Base-by-base conservation (phyloP, 2,113 vertebrate genomes). In the Pachyramphus minor region DNA sequence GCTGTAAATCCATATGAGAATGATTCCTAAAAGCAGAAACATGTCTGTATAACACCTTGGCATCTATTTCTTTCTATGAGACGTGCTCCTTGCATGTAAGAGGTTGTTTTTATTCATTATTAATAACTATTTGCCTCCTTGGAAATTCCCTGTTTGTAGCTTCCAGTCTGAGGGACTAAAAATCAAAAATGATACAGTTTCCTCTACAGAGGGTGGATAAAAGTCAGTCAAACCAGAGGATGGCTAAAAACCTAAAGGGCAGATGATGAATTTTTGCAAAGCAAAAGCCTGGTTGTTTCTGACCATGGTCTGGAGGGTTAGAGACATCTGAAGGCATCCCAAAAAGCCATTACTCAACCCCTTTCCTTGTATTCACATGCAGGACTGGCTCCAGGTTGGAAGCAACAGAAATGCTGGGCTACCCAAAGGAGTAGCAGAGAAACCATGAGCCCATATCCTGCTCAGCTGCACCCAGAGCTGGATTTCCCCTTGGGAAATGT, bases 91-190 rank as follows among this genome's bases (percentile, higher is more conserved):
- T 90, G 76, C 56, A 75, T 85, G 49, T 49, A 89, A 95, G 67
- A 89, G 35, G 66, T 87, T 84, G 67, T 24, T 94, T 96, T 94
- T 92, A 91, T 93, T 94, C 91, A 89, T 97, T 95, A 96, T 96
- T 96, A 85, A 96, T 89, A 90, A 60, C 27, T 24, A 17, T 53
- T 95, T 95, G 41, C 44, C 39, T 89, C 24, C 15, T 85, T 82
- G 63, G 49, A 93, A 83, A 62, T 82, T 91, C 73, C 42, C 62
- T 83, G n/a, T 68, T 84, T 94, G 66, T 74, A 72, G 25, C 77
- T 93, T 80, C 77, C 33, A 82, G 42, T 88, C 58, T 73, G 55
- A 84, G 42, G 19, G 21, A 93, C 82, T 78, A 71, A 91, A 96
- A 87, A 67, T 83, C 6, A 76, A 73, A 83, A 87, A 73, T 55